Percentiles rank a stretch among this genome's conserved stretches.
Conservation (phyloP, 2,113 vertebrate species). For the Podarcis raffonei region DNA sequence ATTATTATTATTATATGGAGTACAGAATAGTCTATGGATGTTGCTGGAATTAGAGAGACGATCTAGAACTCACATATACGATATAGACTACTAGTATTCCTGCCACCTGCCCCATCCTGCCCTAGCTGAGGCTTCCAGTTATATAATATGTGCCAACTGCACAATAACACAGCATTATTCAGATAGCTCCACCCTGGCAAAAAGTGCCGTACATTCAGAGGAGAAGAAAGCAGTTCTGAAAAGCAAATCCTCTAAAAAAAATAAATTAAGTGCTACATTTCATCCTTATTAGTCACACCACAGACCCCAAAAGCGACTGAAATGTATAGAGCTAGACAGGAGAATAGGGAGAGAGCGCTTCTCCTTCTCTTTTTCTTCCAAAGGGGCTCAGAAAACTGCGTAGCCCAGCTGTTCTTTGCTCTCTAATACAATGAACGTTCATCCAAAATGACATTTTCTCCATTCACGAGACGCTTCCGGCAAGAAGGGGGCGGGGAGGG, state of each 20-base stretch:
- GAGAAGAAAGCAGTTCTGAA: neutral
- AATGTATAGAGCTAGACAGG: constrained; percentile 38
- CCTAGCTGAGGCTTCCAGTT: neutral
- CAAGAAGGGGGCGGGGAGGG: constrained; percentile 34
- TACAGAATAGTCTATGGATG: neutral
- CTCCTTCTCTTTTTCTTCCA: neutral
- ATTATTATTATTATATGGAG: neutral
- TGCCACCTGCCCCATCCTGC: neutral
- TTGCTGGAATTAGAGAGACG: neutral
- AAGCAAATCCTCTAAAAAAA: neutral
- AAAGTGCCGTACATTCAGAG: neutral
- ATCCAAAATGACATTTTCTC: constrained; percentile 49
- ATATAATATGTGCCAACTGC: neutral
- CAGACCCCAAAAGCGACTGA: constrained; percentile 36
- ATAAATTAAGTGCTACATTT: neutral
- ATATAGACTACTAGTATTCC: neutral
- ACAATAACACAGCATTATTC: neutral
- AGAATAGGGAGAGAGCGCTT: constrained; percentile 25
- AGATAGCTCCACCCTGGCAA: neutral
- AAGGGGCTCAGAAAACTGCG: constrained; percentile 52
- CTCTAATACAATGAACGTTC: constrained; percentile 58
- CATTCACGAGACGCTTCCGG: constrained; percentile 38
- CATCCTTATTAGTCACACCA: constrained; percentile 1
- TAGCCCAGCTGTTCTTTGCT: constrained; percentile 48
- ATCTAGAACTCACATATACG: neutral